Evolutionary conservation across 2,797 vertebrate species (phyloP).

Genomic region (Tolypeutes matacus): DNA sequence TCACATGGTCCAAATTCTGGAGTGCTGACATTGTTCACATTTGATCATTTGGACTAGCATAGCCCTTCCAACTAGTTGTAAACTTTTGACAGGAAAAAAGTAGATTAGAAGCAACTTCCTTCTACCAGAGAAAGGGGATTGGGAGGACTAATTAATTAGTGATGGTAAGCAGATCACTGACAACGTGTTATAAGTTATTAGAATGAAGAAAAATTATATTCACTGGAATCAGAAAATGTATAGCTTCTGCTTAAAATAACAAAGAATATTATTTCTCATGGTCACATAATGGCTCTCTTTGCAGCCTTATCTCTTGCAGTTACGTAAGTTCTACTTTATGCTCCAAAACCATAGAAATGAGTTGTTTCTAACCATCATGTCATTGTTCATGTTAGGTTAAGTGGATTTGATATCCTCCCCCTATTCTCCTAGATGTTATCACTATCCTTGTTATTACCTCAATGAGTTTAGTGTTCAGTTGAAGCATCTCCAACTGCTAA

Average conservation of each 20-base stretch:
- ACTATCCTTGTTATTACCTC: neutral
- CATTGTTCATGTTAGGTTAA: neutral
- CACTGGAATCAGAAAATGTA: neutral
- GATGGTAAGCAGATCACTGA: conserved; percentile 59
- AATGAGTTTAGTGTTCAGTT: neutral
- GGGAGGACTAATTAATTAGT: neutral
- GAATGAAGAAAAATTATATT: neutral
- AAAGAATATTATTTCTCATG: neutral
- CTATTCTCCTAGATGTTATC: neutral
- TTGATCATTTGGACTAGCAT: neutral
- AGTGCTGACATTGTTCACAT: conserved; percentile 33
- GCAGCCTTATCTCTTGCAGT: neutral
- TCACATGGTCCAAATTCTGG: neutral
- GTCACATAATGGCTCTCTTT: neutral
- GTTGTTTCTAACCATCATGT: neutral
- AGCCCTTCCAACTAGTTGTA: conserved; percentile 12
- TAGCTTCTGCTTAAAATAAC: neutral
- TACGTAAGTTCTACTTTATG: neutral
- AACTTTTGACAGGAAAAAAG: conserved; percentile 62
- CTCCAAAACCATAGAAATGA: neutral
- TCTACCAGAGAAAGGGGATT: neutral
- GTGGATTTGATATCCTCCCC: neutral
- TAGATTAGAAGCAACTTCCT: conserved; percentile 62
- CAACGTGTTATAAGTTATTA: conserved; percentile 12
- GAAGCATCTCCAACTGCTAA: neutral